Conservation (phyloP, 2,113 vertebrate species). For the Lagopus muta region DNA sequence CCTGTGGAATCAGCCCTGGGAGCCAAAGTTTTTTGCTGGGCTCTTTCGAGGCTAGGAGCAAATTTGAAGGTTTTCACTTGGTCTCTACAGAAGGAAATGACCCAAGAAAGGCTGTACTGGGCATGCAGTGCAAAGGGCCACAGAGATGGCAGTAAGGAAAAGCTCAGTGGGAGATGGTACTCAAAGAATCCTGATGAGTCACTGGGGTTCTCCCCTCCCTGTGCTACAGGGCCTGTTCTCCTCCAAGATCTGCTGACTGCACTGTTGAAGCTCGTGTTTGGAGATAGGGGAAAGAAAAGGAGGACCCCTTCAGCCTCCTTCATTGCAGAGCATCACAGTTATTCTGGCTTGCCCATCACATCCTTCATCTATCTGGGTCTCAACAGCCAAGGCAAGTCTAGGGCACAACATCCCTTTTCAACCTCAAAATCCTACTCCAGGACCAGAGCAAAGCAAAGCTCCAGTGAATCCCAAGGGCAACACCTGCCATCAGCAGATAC, state of each 20-base stretch:
- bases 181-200: background rate
- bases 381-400: background rate
- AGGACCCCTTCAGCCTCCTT: background rate
- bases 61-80: background rate
- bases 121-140: rapidly evolving
- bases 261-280: background rate
- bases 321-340: background rate
- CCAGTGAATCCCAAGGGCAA: background rate
- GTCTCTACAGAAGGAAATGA: background rate
- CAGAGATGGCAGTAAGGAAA: background rate
- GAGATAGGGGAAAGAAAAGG: background rate
- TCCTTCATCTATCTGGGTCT: background rate
- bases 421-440: background rate
- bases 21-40: background rate
- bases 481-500: background rate
- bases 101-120: background rate
- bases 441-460: background rate
- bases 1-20: background rate
- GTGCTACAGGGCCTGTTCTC: background rate
- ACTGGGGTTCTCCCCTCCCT: background rate
- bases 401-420: background rate
- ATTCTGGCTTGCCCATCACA: background rate
- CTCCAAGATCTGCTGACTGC: background rate
- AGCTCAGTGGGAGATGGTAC: background rate
- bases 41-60: background rate